Evolutionary conservation across 2,113 vertebrate species (phyloP).

Genomic region (Suricata suricatta): DNA sequence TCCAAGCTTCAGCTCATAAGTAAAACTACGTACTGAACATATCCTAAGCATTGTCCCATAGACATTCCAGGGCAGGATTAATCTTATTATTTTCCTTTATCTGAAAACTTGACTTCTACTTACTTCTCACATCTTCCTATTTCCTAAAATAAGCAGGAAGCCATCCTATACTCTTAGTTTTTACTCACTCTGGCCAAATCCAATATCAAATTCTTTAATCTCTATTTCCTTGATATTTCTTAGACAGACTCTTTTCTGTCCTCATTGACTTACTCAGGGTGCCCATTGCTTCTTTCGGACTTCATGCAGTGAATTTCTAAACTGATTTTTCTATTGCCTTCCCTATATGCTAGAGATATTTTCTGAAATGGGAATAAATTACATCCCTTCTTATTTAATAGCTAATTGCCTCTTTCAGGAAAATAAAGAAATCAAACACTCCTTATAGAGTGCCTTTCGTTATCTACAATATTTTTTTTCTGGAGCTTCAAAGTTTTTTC

Average conservation of each 20-base stretch:
- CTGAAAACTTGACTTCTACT: not conserved
- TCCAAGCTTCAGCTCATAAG: not conserved
- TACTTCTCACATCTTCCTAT: not conserved
- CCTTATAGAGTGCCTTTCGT: not conserved
- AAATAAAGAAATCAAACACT: not conserved
- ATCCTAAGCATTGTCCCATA: not conserved
- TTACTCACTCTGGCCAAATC: not conserved
- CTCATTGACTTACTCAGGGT: not conserved
- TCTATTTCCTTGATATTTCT: not conserved
- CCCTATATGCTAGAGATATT: not conserved
- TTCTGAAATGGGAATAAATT: conserved; percentile 14
- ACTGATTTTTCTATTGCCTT: not conserved
- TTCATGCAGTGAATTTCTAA: not conserved
- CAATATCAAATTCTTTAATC: not conserved
- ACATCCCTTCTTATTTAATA: not conserved
- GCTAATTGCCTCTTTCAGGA: not conserved
- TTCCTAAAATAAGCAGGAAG: not conserved
- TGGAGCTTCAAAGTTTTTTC: not conserved
- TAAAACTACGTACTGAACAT: not conserved
- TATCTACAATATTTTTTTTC: not conserved
- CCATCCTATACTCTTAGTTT: not conserved
- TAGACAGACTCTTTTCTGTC: not conserved
- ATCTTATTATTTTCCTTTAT: not conserved
- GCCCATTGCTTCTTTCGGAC: not conserved
- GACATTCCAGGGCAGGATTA: not conserved